phyloP scores from a whole-genome alignment of 2,113 vertebrate species.

The Muntiacus muntjak region DNA sequence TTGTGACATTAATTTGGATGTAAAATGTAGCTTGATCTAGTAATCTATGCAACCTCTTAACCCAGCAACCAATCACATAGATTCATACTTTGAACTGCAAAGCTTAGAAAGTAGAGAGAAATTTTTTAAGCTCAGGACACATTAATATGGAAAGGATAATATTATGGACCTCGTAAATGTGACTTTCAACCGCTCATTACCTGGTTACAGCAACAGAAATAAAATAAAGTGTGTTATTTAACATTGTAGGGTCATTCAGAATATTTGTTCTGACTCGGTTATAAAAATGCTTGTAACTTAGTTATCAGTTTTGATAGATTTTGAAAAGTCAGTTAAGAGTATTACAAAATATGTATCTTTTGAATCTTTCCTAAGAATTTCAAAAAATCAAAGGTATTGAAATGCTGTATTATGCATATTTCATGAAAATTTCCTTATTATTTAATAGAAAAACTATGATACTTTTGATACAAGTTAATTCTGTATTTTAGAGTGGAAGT shows the following conservation, averaged over 20 bases:
- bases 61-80: constrained; percentile 41
- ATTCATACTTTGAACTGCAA: not conserved
- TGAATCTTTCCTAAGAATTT: not conserved
- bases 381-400: not conserved
- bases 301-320: not conserved
- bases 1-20: constrained; percentile 81
- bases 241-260: not conserved
- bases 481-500: not conserved
- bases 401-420: not conserved
- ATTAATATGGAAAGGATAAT: not conserved
- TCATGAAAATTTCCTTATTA: not conserved
- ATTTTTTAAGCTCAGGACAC: not conserved
- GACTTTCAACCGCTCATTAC: not conserved
- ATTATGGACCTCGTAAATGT: not conserved
- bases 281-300: not conserved
- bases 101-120: constrained; percentile 35
- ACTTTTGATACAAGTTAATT: not conserved
- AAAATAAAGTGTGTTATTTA: not conserved
- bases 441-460: not conserved
- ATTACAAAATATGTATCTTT: not conserved
- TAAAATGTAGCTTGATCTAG: constrained; percentile 66
- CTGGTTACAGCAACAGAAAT: not conserved
- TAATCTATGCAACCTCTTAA: constrained; percentile 68
- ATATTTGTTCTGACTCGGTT: not conserved
- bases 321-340: not conserved